Base-by-base conservation (phyloP, 1,140 invertebrate species). In the Panonychus citri region DNA sequence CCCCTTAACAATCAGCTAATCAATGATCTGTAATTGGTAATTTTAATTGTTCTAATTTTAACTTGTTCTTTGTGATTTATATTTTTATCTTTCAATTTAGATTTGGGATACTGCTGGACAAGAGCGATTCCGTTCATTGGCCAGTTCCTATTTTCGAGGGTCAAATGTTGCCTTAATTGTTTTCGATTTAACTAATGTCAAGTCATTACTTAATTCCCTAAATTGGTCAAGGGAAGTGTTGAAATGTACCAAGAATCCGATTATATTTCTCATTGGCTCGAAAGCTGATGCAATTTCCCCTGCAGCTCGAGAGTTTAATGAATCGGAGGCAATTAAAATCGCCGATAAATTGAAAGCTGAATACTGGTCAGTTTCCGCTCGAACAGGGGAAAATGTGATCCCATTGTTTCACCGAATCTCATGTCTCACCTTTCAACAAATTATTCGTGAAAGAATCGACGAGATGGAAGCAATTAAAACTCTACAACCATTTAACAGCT, bases 31-130 rank as follows among this genome's bases (percentile, higher is more conserved):
- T 34, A 34, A 34, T 34, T 34, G 30, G 30, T 7, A 34, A 34
- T 34, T 34, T 68, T 69, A 88, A 58, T 84, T 88, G 74, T 77
- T 74, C 53, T 40, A 3, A 50, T 42, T 52, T 39, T 52, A 64
- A 51, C 37, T 53, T 24, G 56, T 58, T 57, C 37, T 60, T 60
- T 61, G 39, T 0, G 12, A 34, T 34, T 34, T 34, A 34, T 7
- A 7, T 34, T 34, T 34, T 34, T 34, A 34, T 34, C 30, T 34
- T 34, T 34, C 12, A 37, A 7, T 50, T 54, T 64, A 88, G 83
- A 69, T 60, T 46, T 88, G 85, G 85, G 85, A 89, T 65, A 88
- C 85, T 2, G 85, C 85, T 43, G 85, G 85, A 0, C 85, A 88
- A 69, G 84, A 88, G 68, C 74, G 84, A 61, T 89, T 88, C 65